A percentile compares a stretch with the other conserved stretches of the same genome.
These are phyloP conservation scores for Volucella inflata DNA, from an alignment of 2,888 invertebrate species.

Conservation along the genomic window DNA sequence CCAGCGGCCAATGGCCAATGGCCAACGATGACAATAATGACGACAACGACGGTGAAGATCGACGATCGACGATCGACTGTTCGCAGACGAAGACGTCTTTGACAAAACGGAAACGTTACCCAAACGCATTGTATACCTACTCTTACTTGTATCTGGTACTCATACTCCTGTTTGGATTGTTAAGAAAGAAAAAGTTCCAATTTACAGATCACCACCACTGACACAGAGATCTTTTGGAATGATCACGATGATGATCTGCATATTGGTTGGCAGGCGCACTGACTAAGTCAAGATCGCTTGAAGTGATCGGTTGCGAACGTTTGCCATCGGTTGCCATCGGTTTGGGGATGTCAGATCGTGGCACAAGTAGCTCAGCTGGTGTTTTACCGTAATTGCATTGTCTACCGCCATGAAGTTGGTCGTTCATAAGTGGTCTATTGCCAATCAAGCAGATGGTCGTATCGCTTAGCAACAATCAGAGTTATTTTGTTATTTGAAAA, in stretches of 20 bases:
- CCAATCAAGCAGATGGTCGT: conserved; percentile 16
- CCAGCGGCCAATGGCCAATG: too few relatives aligned
- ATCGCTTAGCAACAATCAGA: neutral
- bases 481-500: neutral
- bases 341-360: conserved; percentile 30
- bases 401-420: neutral
- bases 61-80: neutral
- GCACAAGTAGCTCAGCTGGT: conserved; percentile 57
- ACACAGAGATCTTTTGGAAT: conserved; percentile 63
- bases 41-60: neutral
- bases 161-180: conserved; percentile 37
- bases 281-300: conserved; percentile 31
- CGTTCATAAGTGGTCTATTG: neutral
- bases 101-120: conserved; percentile 67
- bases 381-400: conserved; percentile 41
- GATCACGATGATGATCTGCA: conserved; percentile 64
- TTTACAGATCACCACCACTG: conserved; percentile 69
- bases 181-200: conserved; percentile 61
- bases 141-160: neutral
- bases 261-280: neutral
- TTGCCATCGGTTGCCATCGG: neutral
- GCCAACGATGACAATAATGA: neutral
- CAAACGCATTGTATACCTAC: conserved; percentile 62
- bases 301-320: too few relatives aligned
- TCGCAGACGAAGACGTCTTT: conserved; percentile 35